phyloP scores from a whole-genome alignment of 2,113 vertebrate genomes.

The Malaclemys terrapin region DNA sequence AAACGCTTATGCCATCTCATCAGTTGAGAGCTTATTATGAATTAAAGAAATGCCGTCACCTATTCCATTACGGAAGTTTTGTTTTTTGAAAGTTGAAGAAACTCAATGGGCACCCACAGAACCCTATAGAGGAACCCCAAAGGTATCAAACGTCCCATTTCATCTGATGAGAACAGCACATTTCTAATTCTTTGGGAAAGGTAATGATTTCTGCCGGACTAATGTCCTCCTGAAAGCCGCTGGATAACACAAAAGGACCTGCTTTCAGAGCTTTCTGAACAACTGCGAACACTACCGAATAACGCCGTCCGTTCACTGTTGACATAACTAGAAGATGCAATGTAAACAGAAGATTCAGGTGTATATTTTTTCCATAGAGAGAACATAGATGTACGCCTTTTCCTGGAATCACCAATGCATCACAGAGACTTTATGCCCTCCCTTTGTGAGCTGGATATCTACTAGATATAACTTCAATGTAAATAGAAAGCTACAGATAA shows the following conservation, averaged over 20 bases:
- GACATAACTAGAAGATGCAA: background rate
- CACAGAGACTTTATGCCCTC: background rate
- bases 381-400: background rate
- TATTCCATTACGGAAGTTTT: background rate
- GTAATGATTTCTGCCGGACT: background rate
- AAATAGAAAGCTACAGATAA: fast-evolving
- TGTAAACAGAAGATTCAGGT: background rate
- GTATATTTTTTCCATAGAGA: background rate
- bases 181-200: background rate
- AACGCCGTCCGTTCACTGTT: background rate
- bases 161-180: background rate
- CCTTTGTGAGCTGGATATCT: background rate
- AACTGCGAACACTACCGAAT: background rate
- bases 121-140: background rate
- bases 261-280: background rate
- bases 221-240: background rate
- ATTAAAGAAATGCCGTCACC: background rate
- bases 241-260: background rate
- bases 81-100: background rate
- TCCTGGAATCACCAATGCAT: background rate
- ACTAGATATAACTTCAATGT: background rate
- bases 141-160: background rate
- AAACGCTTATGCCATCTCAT: background rate
- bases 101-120: background rate
- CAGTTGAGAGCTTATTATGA: background rate